Evolutionary conservation across 2,888 invertebrate species (phyloP).

Genomic region (Amiota minor): DNA sequence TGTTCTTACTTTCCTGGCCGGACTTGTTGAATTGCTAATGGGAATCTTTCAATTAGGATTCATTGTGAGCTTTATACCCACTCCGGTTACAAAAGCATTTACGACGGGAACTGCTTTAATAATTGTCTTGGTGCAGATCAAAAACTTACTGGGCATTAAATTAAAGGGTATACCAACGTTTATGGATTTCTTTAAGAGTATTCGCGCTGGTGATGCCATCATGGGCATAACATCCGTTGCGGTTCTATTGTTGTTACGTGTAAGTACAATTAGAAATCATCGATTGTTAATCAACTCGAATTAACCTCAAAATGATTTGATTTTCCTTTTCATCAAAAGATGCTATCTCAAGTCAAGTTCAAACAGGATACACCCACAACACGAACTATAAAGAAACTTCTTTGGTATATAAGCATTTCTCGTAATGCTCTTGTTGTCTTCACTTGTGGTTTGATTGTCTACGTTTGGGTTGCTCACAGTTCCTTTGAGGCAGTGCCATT

Average conservation of each 20-base stretch:
- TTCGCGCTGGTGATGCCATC: conserved; percentile 78
- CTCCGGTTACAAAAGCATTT: conserved; percentile 87
- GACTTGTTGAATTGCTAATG: conserved; percentile 85
- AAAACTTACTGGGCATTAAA: conserved; percentile 82
- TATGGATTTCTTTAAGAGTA: conserved; percentile 74
- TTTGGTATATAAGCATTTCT: conserved; percentile 85
- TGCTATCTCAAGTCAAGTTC: conserved; percentile 61
- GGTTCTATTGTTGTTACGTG: conserved; percentile 80
- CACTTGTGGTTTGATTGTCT: conserved; percentile 78
- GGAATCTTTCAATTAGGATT: conserved; percentile 88
- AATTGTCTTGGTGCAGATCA: conserved; percentile 83
- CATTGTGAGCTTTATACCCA: conserved; percentile 87
- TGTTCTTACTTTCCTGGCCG: conserved; percentile 84
- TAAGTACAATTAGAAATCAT: conserved; percentile 69
- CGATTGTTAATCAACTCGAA: background rate
- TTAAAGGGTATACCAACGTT: conserved; percentile 70
- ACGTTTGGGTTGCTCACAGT: conserved; percentile 67
- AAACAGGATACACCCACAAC: conserved; percentile 51
- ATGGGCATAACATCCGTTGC: conserved; percentile 80
- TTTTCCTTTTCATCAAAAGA: conserved; percentile 40
- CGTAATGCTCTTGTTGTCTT: conserved; percentile 86
- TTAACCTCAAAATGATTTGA: background rate
- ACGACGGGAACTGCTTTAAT: conserved; percentile 88
- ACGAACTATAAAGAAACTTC: conserved; percentile 74
- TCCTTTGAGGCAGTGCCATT: conserved; percentile 77